Percentiles rank a stretch among this genome's conserved stretches.
Conservation (phyloP, 2,797 vertebrate genomes). For the Pelodytes ibericus region DNA sequence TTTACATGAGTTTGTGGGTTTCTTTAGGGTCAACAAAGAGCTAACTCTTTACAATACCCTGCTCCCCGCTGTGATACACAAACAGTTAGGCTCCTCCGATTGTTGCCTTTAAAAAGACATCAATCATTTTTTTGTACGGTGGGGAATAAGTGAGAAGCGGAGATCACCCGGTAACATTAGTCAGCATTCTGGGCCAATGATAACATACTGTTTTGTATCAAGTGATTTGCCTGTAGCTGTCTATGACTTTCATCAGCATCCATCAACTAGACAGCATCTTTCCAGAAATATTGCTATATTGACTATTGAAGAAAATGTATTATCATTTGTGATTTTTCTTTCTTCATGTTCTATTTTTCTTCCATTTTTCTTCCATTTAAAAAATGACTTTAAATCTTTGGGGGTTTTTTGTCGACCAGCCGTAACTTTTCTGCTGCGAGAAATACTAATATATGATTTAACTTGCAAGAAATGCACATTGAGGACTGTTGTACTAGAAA, state of each 20-base stretch:
- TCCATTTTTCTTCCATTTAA: too few relatives aligned
- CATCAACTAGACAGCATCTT: conserved; percentile 19
- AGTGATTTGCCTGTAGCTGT: conserved; percentile 38
- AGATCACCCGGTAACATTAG: conserved; percentile 12
- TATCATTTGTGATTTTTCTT: conserved; percentile 15
- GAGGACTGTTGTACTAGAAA: too few relatives aligned
- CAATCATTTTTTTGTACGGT: background rate
- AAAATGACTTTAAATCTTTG: background rate
- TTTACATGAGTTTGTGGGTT: background rate
- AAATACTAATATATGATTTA: background rate
- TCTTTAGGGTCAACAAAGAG: background rate
- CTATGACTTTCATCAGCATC: conserved; percentile 39
- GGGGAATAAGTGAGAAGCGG: background rate
- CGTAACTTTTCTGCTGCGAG: background rate
- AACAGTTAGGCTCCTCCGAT: background rate
- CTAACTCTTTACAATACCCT: conserved; percentile 13
- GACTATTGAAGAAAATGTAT: conserved; percentile 19
- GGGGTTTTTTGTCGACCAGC: background rate
- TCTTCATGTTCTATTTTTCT: too few relatives aligned
- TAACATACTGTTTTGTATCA: conserved; percentile 33
- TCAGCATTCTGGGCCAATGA: conserved; percentile 25
- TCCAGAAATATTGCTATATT: conserved; percentile 30
- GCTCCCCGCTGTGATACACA: background rate
- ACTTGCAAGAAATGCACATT: too few relatives aligned
- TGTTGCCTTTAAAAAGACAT: background rate